Conservation (phyloP, 2,113 vertebrate genomes). For the Thinocorus orbignyianus region DNA sequence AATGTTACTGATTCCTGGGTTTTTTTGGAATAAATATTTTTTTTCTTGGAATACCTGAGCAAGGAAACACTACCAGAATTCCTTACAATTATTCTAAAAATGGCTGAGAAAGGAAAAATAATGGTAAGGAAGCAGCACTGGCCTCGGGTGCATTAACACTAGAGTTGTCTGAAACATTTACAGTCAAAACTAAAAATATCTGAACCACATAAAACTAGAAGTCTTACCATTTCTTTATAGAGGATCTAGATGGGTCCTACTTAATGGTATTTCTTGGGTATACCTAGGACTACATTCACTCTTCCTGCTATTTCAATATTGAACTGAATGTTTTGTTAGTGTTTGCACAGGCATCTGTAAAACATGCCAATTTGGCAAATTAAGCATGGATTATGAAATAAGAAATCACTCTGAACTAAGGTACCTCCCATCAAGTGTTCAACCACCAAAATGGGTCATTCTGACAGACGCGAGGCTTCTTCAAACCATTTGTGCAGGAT, state of each 20-base stretch:
- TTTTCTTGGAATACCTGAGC: background rate
- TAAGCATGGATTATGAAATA: background rate
- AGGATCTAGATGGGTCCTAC: background rate
- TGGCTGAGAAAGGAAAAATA: background rate
- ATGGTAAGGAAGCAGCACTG: background rate
- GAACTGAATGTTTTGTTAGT: background rate
- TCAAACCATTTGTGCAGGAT: background rate
- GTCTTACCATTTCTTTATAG: background rate
- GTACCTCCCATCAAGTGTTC: background rate
- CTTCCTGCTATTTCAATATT: background rate
- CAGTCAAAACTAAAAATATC: background rate
- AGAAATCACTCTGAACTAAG: background rate
- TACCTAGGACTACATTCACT: background rate
- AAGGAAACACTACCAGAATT: background rate
- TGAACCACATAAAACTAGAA: background rate
- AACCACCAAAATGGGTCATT: background rate
- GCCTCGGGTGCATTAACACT: background rate
- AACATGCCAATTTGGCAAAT: background rate
- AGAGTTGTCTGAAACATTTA: background rate
- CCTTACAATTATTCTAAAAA: background rate
- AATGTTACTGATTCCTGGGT: background rate
- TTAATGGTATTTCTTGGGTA: background rate
- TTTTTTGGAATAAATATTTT: background rate
- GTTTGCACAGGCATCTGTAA: background rate
- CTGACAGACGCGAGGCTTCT: background rate